Percentiles rank a stretch among this genome's conserved stretches.
These are phyloP conservation scores for Philaenus spumarius DNA, from an alignment of 1,140 invertebrate species.

Conservation along the genomic window DNA sequence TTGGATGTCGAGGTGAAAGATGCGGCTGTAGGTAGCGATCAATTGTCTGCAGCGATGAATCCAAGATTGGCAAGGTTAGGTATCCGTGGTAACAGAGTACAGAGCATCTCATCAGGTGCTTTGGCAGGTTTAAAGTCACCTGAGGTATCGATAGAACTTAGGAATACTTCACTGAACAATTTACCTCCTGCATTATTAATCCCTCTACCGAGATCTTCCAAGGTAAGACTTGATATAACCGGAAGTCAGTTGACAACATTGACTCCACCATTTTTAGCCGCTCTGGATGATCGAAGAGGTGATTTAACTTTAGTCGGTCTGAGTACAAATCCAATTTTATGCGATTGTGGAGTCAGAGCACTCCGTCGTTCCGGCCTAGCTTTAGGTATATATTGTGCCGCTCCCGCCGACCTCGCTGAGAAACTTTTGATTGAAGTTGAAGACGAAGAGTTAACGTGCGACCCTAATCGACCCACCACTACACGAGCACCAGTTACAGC, in stretches of 20 bases:
- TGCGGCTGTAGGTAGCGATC: slow-evolving; percentile 68
- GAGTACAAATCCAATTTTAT: slow-evolving; percentile 68
- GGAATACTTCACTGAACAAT: slow-evolving; percentile 68
- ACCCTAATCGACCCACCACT: slow-evolving; percentile 43
- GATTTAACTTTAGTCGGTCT: slow-evolving; percentile 65
- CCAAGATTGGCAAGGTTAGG: slow-evolving; percentile 67
- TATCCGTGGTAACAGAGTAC: slow-evolving; percentile 64
- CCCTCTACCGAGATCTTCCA: slow-evolving; percentile 79
- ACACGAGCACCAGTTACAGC: slow-evolving; percentile 39
- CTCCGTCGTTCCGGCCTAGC: slow-evolving; percentile 51
- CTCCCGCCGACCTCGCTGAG: slow-evolving; percentile 59
- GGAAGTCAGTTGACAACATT: slow-evolving; percentile 68
- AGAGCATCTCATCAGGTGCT: slow-evolving; percentile 71
- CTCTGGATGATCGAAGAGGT: slow-evolving; percentile 70
- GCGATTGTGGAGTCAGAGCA: slow-evolving; percentile 75
- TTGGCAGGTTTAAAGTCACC: slow-evolving; percentile 70
- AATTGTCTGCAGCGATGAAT: slow-evolving; percentile 68
- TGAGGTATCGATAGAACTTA: slow-evolving; percentile 60
- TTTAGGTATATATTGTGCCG: slow-evolving; percentile 53
- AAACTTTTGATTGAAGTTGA: slow-evolving; percentile 62
- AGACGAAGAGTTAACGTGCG: slow-evolving; percentile 72
- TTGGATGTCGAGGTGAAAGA: slow-evolving; percentile 85
- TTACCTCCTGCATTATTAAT: slow-evolving; percentile 76
- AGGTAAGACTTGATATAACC: slow-evolving; percentile 67
- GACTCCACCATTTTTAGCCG: slow-evolving; percentile 64